phyloP scores from a whole-genome alignment of 2,888 invertebrate genomes.

The Oscheius onirici region DNA sequence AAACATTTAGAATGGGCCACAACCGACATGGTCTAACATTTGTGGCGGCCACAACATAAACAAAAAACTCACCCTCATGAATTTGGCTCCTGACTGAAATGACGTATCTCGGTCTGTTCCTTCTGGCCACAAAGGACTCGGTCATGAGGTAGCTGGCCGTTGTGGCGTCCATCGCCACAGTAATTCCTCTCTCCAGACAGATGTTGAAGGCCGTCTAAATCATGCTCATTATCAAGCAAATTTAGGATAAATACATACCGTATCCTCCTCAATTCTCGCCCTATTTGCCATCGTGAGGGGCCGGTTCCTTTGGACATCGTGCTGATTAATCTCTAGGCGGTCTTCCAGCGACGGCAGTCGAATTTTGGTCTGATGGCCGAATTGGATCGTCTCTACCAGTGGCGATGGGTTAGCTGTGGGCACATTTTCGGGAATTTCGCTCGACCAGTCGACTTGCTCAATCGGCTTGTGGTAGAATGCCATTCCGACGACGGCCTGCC shows the following conservation, averaged over 20 bases:
- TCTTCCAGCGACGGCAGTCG: background rate
- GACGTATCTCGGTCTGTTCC: background rate
- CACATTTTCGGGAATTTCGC: background rate
- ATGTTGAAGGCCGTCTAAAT: background rate
- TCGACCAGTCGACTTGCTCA: background rate
- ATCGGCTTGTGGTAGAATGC: constrained; percentile 1
- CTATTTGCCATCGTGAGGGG: background rate
- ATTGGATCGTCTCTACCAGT: too few relatives aligned
- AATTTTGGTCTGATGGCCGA: background rate
- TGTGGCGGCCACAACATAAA: background rate
- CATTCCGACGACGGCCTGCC: background rate
- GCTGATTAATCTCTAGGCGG: background rate
- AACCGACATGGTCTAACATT: too few relatives aligned
- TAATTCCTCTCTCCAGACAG: constrained; percentile 14
- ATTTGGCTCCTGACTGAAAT: background rate
- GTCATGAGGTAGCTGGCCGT: constrained; percentile 27
- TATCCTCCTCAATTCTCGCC: constrained; percentile 22
- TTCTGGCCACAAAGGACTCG: background rate
- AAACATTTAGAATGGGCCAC: too few relatives aligned
- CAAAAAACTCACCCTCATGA: background rate
- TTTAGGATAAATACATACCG: background rate
- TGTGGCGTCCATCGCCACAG: constrained; percentile 30
- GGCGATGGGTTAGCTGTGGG: too few relatives aligned
- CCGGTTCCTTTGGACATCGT: background rate
- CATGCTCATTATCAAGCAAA: background rate